These are phyloP conservation scores for Germaria angustata DNA, from an alignment of 2,888 invertebrate genomes.

Conservation along the genomic window DNA sequence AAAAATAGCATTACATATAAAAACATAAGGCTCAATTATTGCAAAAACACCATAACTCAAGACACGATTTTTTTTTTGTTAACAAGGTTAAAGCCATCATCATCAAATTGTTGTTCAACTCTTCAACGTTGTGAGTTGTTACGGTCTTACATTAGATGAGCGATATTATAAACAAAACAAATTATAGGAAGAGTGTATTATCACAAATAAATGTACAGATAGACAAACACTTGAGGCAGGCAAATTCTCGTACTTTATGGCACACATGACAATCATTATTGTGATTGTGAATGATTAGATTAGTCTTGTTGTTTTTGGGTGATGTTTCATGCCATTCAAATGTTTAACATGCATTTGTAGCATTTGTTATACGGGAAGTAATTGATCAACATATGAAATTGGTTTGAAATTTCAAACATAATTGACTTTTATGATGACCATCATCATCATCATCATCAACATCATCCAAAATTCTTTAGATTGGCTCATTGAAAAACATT, in stretches of 20 bases:
- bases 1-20: too few species aligned
- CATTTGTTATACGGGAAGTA: background rate
- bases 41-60: too few species aligned
- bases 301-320: background rate
- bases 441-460: too few species aligned
- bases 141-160: too few species aligned
- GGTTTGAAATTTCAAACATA: slow-evolving; percentile 60
- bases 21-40: too few species aligned
- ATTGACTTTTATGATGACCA: slow-evolving; percentile 60
- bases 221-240: too few species aligned
- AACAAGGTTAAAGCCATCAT: too few species aligned
- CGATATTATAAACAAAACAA: background rate
- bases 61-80: too few species aligned
- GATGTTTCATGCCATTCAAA: slow-evolving; percentile 19
- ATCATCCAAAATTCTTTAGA: background rate
- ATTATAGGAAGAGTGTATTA: background rate
- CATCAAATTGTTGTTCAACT: too few species aligned
- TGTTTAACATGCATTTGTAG: background rate
- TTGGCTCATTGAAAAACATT: background rate
- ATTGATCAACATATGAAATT: slow-evolving; percentile 61
- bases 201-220: background rate
- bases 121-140: too few species aligned
- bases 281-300: background rate
- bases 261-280: slow-evolving; percentile 11
- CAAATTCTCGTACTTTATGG: background rate